Percentiles rank a stretch among this genome's conserved stretches.
phyloP scores from a whole-genome alignment of 2,797 vertebrate species.

The Sebastolobus alascanus region DNA sequence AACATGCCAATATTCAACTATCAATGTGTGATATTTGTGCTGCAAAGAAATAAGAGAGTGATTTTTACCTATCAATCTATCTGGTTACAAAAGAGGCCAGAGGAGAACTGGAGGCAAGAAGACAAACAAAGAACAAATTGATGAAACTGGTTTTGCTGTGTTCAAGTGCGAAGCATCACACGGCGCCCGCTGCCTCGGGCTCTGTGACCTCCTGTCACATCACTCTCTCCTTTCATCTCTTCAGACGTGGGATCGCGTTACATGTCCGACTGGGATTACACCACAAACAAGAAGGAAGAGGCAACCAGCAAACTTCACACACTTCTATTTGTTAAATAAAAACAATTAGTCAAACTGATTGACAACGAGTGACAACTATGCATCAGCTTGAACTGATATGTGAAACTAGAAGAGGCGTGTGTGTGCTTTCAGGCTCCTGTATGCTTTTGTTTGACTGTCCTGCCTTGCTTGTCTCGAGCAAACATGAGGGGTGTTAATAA shows the following conservation, averaged over 20 bases:
- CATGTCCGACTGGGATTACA: conserved; percentile 34
- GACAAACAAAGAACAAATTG: conserved; percentile 49
- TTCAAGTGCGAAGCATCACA: background rate
- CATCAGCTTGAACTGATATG: background rate
- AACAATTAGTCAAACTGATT: conserved; percentile 13
- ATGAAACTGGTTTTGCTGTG: background rate
- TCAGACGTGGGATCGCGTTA: conserved; percentile 27
- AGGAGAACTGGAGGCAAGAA: conserved; percentile 57
- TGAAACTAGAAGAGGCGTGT: conserved; percentile 8
- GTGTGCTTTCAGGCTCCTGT: conserved; percentile 9
- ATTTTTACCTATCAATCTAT: background rate
- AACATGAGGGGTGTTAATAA: conserved; percentile 19
- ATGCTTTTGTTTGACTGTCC: conserved; percentile 21
- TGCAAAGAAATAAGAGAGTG: background rate
- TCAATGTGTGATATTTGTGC: background rate
- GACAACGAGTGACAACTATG: conserved; percentile 9
- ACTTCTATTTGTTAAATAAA: background rate
- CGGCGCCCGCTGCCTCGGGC: conserved; percentile 1
- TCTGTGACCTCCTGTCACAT: conserved; percentile 48
- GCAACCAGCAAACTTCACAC: background rate
- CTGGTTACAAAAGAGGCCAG: conserved; percentile 27
- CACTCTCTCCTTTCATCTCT: conserved; percentile 37
- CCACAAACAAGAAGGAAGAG: conserved; percentile 7
- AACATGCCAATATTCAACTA: background rate
- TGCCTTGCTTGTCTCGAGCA: conserved; percentile 23